These are phyloP conservation scores for Umimayanthus kanabou DNA, from an alignment of 92 coral and sea anemone species.

Conservation along the genomic window DNA sequence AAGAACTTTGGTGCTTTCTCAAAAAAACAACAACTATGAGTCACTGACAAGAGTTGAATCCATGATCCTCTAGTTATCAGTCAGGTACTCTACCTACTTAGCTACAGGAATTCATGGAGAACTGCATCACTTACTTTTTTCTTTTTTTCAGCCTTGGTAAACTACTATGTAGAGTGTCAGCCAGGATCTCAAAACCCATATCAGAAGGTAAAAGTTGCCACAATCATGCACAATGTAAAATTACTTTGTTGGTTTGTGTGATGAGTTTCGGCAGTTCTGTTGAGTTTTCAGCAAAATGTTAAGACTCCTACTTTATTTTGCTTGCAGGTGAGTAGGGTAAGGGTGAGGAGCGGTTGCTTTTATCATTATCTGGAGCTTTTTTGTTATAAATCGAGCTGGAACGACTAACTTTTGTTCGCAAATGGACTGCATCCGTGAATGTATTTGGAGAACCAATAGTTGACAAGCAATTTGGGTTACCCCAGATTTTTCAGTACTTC, in stretches of 20 bases:
- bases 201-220: conserved; percentile 59
- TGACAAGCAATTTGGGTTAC: background rate
- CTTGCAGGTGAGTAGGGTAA: background rate
- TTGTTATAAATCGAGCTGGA: background rate
- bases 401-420: background rate
- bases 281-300: background rate
- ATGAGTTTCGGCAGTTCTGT: background rate
- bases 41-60: too few species aligned
- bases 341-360: too few species aligned
- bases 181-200: conserved; percentile 61
- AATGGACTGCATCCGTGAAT: background rate
- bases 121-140: background rate
- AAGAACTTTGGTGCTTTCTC: too few species aligned
- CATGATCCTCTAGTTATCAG: too few species aligned
- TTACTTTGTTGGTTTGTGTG: background rate
- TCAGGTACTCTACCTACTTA: too few species aligned
- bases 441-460: background rate
- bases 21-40: too few species aligned
- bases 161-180: conserved; percentile 74
- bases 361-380: background rate
- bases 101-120: too few species aligned
- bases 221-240: background rate
- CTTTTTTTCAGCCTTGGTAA: conserved; percentile 61
- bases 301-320: background rate
- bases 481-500: background rate